Percentiles rank a stretch among this genome's conserved stretches.
Conservation (phyloP, 2,888 invertebrate genomes). For the Anodontia alba region DNA sequence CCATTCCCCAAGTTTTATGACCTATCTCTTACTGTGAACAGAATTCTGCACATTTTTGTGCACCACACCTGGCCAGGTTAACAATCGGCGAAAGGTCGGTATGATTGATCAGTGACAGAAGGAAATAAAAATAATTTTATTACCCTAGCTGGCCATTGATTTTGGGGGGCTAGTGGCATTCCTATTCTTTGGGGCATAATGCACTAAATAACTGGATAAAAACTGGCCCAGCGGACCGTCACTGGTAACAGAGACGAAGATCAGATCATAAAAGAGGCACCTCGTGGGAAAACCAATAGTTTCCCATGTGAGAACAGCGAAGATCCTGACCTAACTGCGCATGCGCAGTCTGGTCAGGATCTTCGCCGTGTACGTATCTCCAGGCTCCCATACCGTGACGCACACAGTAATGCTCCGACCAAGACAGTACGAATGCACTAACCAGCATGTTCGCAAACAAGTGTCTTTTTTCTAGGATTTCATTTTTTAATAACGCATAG, state of each 20-base stretch:
- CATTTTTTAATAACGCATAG: too few relatives aligned
- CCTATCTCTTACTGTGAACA: constrained; percentile 12
- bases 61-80: constrained; percentile 5
- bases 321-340: too few relatives aligned
- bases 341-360: too few relatives aligned
- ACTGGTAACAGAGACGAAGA: background rate
- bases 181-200: constrained; percentile 19
- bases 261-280: background rate
- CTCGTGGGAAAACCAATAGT: constrained; percentile 43
- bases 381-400: too few relatives aligned
- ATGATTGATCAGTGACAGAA: constrained; percentile 15
- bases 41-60: constrained; percentile 20
- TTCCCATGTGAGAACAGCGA: too few relatives aligned
- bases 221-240: constrained; percentile 13
- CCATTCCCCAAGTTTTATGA: too few relatives aligned
- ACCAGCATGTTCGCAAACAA: too few relatives aligned
- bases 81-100: background rate
- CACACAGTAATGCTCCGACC: too few relatives aligned
- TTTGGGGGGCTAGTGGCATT: constrained; percentile 25
- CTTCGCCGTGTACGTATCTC: too few relatives aligned
- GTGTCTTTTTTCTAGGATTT: too few relatives aligned
- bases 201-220: constrained; percentile 37
- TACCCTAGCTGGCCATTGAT: constrained; percentile 52
- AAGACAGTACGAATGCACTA: too few relatives aligned
- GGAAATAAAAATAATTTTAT: constrained; percentile 53